Conservation (phyloP, 2,888 invertebrate genomes). For the Diloba caeruleocephala region DNA sequence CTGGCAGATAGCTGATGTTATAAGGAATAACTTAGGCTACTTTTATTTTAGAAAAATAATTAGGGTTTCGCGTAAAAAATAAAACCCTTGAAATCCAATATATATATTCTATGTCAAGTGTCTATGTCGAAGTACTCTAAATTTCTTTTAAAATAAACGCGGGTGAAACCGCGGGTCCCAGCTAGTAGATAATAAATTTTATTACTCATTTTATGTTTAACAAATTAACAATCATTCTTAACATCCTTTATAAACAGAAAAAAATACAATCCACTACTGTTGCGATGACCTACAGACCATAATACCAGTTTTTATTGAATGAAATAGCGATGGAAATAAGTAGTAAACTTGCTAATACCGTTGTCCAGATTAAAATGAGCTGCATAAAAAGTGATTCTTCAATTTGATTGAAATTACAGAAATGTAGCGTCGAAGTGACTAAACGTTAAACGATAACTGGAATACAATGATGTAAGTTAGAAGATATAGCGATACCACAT, state of each 20-base stretch:
- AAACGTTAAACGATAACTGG: conserved; percentile 19
- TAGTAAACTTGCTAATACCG: conserved; percentile 35
- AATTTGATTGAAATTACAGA: conserved; percentile 32
- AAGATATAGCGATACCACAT: too few species aligned
- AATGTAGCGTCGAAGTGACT: conserved; percentile 13
- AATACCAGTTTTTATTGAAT: conserved; percentile 23
- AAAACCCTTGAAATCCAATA: too few species aligned
- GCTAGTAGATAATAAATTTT: too few species aligned
- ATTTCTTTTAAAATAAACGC: too few species aligned
- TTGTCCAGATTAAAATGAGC: conserved; percentile 42
- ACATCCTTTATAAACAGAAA: conserved; percentile 5
- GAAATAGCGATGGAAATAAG: conserved; percentile 17
- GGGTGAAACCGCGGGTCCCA: too few species aligned
- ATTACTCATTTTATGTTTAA: too few species aligned
- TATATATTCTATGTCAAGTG: too few species aligned
- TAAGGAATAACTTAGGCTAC: too few species aligned
- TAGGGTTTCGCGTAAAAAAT: too few species aligned
- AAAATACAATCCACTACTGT: conserved; percentile 4
- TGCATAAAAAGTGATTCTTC: conserved; percentile 34
- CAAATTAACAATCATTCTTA: not conserved
- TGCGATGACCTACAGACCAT: conserved; percentile 34
- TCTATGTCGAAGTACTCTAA: too few species aligned
- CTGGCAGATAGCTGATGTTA: too few species aligned
- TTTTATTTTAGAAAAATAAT: too few species aligned
- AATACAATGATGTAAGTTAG: not conserved